Percentiles rank a stretch among this genome's conserved stretches.
Evolutionary conservation across 2,797 vertebrate genomes (phyloP).

Genomic region (Peromyscus nudipes): DNA sequence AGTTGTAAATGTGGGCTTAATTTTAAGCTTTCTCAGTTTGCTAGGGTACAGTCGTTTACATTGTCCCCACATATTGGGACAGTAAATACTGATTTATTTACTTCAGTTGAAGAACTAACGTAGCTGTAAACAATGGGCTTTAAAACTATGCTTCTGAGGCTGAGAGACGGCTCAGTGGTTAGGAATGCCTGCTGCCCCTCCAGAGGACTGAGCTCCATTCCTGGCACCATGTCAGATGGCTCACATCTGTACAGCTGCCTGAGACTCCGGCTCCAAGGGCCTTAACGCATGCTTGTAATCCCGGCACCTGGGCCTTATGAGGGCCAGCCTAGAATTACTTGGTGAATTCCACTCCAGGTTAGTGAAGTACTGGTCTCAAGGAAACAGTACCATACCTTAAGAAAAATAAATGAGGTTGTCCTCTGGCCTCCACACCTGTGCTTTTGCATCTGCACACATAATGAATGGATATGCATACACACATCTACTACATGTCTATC

Average conservation of each 20-base stretch:
- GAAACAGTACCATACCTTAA: not conserved
- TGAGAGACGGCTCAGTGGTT: not conserved
- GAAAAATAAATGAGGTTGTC: not conserved
- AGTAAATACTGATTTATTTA: not conserved
- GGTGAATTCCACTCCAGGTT: not conserved
- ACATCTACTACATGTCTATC: not conserved
- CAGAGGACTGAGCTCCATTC: not conserved
- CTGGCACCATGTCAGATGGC: not conserved
- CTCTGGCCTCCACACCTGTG: not conserved
- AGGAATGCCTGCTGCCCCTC: not conserved
- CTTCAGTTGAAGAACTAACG: not conserved
- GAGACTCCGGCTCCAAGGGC: not conserved
- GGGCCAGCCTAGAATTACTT: not conserved
- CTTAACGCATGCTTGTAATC: not conserved
- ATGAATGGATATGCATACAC: no score
- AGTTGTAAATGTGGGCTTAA: not conserved
- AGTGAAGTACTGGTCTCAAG: not conserved
- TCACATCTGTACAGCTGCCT: not conserved
- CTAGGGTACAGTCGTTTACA: not conserved
- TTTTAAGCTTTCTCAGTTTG: not conserved
- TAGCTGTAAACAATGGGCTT: not conserved
- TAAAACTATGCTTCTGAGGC: not conserved
- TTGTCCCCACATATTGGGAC: not conserved
- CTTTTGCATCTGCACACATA: not conserved
- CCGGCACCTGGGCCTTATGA: not conserved